These are phyloP conservation scores for Thelaira solivaga DNA, from an alignment of 2,888 invertebrate genomes.

Conservation along the genomic window DNA sequence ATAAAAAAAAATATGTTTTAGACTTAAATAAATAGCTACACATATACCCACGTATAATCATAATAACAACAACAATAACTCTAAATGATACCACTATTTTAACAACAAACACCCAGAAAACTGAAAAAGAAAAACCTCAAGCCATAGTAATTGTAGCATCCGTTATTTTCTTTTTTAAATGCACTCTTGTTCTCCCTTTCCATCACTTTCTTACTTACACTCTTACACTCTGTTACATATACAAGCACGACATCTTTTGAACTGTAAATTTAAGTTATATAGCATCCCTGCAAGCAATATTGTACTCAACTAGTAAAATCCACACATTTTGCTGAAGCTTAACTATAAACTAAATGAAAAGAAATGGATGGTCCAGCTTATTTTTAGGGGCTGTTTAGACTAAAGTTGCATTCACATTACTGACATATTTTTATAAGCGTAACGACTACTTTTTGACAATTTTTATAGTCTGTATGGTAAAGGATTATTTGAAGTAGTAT, in stretches of 20 bases:
- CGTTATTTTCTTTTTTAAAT: conserved; percentile 12
- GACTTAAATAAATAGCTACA: conserved; percentile 25
- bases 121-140: conserved; percentile 14
- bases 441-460: too few relatives aligned
- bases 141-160: conserved; percentile 39
- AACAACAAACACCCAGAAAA: background rate
- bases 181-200: background rate
- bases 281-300: too few relatives aligned
- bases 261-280: background rate
- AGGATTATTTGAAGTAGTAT: too few relatives aligned
- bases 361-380: too few relatives aligned
- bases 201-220: background rate
- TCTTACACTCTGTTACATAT: too few relatives aligned
- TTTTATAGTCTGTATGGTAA: too few relatives aligned
- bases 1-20: background rate
- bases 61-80: conserved; percentile 35
- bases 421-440: too few relatives aligned
- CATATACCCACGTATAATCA: conserved; percentile 4
- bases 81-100: conserved; percentile 23
- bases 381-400: too few relatives aligned
- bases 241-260: background rate
- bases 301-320: too few relatives aligned
- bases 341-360: too few relatives aligned
- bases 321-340: too few relatives aligned
- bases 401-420: too few relatives aligned